phyloP scores from a whole-genome alignment of 2,888 invertebrate species.

The Acanthosepion pharaonis region DNA sequence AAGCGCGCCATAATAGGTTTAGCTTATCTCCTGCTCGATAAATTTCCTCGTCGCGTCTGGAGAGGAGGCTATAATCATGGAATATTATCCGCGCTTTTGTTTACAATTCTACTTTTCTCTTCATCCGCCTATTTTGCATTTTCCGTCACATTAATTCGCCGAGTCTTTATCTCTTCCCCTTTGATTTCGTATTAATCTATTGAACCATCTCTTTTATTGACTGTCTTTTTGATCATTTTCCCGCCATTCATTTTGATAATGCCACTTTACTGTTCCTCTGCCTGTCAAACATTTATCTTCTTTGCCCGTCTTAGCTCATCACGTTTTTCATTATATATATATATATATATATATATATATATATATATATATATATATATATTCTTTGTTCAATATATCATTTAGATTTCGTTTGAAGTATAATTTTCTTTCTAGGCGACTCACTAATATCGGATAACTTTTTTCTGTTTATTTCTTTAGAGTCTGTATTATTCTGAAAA shows the following conservation, averaged over 20 bases:
- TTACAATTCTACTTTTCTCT: not conserved
- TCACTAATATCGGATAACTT: too few species aligned
- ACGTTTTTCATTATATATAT: not conserved
- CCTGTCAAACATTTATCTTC: not conserved
- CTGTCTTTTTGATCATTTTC: not conserved
- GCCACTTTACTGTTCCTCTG: not conserved
- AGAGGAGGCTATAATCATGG: not conserved
- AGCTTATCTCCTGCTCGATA: not conserved
- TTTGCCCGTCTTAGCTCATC: not conserved
- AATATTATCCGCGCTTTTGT: not conserved
- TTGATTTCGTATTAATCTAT: not conserved
- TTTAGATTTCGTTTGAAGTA: too few species aligned
- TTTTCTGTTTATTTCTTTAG: too few species aligned
- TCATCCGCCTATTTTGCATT: not conserved
- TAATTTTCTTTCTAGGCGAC: too few species aligned
- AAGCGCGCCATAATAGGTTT: not conserved
- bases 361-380: not conserved
- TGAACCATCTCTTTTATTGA: constrained; percentile 10
- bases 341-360: not conserved
- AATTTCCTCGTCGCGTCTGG: not conserved
- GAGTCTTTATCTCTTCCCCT: constrained; percentile 14
- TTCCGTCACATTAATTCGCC: not conserved
- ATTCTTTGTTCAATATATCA: too few species aligned
- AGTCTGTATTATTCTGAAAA: too few species aligned
- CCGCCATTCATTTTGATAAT: not conserved